phyloP scores from a whole-genome alignment of 1,140 invertebrate species.

The Polyergus mexicanus region DNA sequence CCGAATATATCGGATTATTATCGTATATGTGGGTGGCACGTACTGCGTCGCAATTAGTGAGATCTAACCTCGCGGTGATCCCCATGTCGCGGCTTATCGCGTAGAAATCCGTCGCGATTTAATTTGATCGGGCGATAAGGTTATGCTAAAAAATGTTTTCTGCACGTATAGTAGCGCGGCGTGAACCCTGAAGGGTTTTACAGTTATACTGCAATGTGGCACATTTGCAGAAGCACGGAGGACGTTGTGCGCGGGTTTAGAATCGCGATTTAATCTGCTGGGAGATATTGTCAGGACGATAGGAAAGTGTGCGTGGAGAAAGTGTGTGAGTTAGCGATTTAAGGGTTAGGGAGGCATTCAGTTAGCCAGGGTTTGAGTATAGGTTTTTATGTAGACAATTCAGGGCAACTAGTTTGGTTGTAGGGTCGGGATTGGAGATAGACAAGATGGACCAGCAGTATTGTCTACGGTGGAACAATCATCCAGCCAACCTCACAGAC shows the following conservation, averaged over 20 bases:
- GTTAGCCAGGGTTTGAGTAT: conserved; percentile 72
- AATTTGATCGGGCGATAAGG: conserved; percentile 73
- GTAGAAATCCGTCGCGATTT: conserved; percentile 59
- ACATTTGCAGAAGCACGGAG: conserved; percentile 86
- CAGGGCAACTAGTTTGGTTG: conserved; percentile 82
- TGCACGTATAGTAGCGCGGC: conserved; percentile 83
- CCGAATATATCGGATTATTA: conserved; percentile 73
- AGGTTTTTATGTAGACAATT: conserved; percentile 72
- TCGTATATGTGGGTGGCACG: conserved; percentile 77
- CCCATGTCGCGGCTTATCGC: conserved; percentile 61
- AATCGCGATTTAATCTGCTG: conserved; percentile 74
- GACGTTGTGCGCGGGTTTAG: conserved; percentile 83
- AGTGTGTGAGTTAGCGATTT: conserved; percentile 77
- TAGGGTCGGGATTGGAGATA: conserved; percentile 85
- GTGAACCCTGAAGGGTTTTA: conserved; percentile 87
- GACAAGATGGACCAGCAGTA: conserved; percentile 96
- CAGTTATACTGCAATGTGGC: conserved; percentile 87
- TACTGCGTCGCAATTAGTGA: conserved; percentile 80
- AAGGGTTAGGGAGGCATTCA: conserved; percentile 76
- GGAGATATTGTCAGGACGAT: conserved; percentile 73
- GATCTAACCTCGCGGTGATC: conserved; percentile 75
- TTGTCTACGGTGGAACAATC: conserved; percentile 97
- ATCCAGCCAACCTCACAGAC: conserved; percentile 95
- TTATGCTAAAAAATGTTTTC: conserved; percentile 86
- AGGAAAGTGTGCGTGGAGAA: conserved; percentile 71